A percentile compares a stretch with the other conserved stretches of the same genome.
phyloP scores from a whole-genome alignment of 2,113 vertebrate species.

The Hypocryptadius cinnamomeus region DNA sequence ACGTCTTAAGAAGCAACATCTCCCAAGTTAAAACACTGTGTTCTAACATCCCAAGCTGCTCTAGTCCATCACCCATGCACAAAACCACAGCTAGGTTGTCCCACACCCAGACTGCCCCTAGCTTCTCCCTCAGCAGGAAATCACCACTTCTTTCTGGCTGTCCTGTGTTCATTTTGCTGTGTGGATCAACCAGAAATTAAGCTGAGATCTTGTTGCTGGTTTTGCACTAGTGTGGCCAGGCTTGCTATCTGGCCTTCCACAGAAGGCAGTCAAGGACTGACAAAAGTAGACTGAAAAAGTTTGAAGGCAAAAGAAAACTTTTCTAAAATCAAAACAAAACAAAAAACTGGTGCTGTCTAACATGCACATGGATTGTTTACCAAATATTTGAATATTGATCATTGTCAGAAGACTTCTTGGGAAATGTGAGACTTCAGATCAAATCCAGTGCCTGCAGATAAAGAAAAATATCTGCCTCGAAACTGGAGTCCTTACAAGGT shows the following conservation, averaged over 20 bases:
- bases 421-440: neutral
- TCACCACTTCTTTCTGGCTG: neutral
- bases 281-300: neutral
- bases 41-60: neutral
- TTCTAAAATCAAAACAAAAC: neutral
- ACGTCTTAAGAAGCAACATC: neutral
- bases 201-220: neutral
- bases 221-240: neutral
- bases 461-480: neutral
- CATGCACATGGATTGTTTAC: rapidly evolving
- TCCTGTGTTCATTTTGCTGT: neutral
- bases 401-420: neutral
- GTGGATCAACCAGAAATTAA: neutral
- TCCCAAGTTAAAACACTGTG: neutral
- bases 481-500: neutral
- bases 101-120: neutral
- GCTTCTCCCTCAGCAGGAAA: neutral
- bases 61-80: neutral
- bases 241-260: neutral
- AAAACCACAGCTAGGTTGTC: neutral
- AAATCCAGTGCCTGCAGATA: neutral
- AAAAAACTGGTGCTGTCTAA: neutral
- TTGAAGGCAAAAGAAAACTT: neutral
- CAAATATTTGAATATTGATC: neutral
- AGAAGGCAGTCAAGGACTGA: neutral